These are phyloP conservation scores for Erebia ligea DNA, from an alignment of 2,888 invertebrate genomes.

Conservation along the genomic window DNA sequence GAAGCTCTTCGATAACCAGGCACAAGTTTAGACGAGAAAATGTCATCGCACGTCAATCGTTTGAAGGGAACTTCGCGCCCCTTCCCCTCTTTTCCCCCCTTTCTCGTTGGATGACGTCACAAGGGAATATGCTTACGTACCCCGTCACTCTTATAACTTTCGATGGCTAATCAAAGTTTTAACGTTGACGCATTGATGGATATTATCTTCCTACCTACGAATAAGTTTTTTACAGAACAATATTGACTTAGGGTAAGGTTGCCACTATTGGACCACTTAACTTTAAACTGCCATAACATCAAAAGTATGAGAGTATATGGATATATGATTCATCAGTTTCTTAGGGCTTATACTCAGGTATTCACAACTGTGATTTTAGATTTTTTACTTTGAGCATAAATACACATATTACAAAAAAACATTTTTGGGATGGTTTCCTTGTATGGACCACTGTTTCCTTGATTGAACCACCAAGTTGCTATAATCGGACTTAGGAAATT, in stretches of 20 bases:
- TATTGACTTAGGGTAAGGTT: background rate
- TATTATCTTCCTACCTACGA: constrained; percentile 13
- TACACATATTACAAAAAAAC: too few species aligned
- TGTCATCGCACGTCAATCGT: constrained; percentile 71
- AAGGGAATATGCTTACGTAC: constrained; percentile 48
- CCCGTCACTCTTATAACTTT: constrained; percentile 47
- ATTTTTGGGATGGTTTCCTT: too few species aligned
- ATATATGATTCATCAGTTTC: too few species aligned
- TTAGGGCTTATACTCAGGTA: too few species aligned
- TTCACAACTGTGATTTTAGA: too few species aligned
- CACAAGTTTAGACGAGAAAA: constrained; percentile 62
- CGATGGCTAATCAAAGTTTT: constrained; percentile 53
- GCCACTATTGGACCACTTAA: too few species aligned
- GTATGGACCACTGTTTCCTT: too few species aligned
- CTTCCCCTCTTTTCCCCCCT: constrained; percentile 43
- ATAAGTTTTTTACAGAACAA: constrained; percentile 16
- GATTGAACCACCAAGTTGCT: too few species aligned
- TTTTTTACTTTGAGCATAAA: too few species aligned
- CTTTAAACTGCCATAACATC: too few species aligned
- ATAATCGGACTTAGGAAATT: too few species aligned
- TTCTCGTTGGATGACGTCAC: constrained; percentile 58
- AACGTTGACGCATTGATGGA: constrained; percentile 45
- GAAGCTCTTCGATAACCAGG: constrained; percentile 50
- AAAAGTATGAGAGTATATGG: too few species aligned
- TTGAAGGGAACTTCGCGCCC: constrained; percentile 64